Evolutionary conservation across 2,113 vertebrate species (phyloP), one percentile per base, ranked within the genome.

Genomic region (Xiphophorus hellerii): DNA sequence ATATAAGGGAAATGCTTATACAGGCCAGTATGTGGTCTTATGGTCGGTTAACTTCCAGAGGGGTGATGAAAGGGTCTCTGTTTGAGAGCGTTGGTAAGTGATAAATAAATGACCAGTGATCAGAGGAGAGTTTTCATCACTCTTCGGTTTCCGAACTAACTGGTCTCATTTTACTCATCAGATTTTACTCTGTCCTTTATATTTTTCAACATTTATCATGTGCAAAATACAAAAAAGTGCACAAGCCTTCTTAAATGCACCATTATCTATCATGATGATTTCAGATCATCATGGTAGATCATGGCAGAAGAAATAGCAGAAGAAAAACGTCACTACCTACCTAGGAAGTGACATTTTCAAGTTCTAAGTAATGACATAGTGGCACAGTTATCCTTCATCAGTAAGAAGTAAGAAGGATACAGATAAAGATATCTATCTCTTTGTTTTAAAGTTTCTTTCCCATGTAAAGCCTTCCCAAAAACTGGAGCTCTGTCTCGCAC

Each of bases 11-110:
- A 86, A 82, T 78, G 82, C 73, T 82, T 81, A 75, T 61, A 63
- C 58, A 13, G 73, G 63, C 76, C 78, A 30, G 62, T 78, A 60
- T 68, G 73, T 51, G 60, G 77, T 77, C 71, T 78, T 83, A 88
- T 83, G 80, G 77, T 86, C 63, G 29, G 85, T 88, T 90, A 87
- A 90, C 82, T 84, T 80, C 72, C 70, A 77, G 58, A 82, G 54
- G 69, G 84, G 87, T 65, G 88, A 87, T 84, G 81, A 84, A 88
- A 88, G 74, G 66, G 54, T 66, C 51, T 62, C 66, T 80, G 84
- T 87, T 87, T 64, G 80, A 90, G 29, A 14, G 80, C 13, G 44
- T 78, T 15, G 61, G 77, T 81, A 84, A 88, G 73, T 76, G 77
- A 90, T 5, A 44, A 78, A 69, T 64, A 92, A 84, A 82, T 86